Evolutionary conservation across 2,888 invertebrate species (phyloP).

Genomic region (Drosophila ustulata): DNA sequence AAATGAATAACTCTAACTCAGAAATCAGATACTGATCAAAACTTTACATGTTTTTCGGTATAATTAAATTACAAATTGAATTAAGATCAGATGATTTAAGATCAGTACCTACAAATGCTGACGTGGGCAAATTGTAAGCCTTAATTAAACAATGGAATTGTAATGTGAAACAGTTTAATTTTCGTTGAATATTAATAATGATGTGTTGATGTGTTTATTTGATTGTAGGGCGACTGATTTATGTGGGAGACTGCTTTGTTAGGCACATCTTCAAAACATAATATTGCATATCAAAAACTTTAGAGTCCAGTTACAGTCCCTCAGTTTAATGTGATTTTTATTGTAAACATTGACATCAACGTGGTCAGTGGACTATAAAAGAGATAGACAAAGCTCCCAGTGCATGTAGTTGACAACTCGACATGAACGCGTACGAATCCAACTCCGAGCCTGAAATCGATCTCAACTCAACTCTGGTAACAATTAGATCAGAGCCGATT

Average conservation of each 20-base stretch:
- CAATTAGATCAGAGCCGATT: not conserved
- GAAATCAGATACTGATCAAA: not conserved
- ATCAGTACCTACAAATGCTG: slow-evolving; percentile 32
- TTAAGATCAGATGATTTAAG: not conserved
- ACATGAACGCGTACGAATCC: slow-evolving; percentile 47
- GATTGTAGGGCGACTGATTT: slow-evolving; percentile 9
- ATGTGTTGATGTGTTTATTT: slow-evolving; percentile 1
- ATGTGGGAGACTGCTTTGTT: not conserved
- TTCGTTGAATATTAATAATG: not conserved
- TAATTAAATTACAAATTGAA: not conserved
- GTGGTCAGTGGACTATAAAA: slow-evolving; percentile 38
- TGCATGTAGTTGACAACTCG: slow-evolving; percentile 49
- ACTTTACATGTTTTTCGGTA: not conserved
- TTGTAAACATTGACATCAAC: slow-evolving; percentile 42
- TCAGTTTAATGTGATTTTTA: slow-evolving; percentile 23
- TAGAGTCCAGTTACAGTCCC: no score
- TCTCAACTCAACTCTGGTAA: not conserved
- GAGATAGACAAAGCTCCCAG: slow-evolving; percentile 5
- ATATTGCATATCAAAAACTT: not conserved
- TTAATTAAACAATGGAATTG: not conserved
- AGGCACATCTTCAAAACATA: slow-evolving; percentile 9
- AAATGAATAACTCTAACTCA: no score
- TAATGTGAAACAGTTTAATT: slow-evolving; percentile 1
- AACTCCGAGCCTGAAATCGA: slow-evolving; percentile 18
- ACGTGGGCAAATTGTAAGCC: slow-evolving; percentile 23